Conservation (phyloP, 2,888 invertebrate species). For the Octodonta nipae region DNA sequence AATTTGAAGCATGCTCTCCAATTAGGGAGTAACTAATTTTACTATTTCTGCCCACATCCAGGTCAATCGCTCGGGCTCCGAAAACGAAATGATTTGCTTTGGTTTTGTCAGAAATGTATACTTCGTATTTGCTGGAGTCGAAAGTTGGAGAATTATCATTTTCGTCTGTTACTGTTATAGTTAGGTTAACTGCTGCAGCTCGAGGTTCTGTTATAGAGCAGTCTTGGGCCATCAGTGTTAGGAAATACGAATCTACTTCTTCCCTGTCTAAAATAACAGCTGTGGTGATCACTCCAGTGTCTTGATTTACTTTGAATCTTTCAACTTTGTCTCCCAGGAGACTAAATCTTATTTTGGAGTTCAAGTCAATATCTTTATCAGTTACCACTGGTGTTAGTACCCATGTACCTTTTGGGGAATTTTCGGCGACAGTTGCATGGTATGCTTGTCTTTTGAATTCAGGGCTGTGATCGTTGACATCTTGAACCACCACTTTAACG, state of each 20-base stretch:
- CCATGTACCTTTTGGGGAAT: conserved; percentile 61
- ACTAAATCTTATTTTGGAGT: conserved; percentile 77
- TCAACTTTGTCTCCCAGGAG: conserved; percentile 69
- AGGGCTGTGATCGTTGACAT: conserved; percentile 87
- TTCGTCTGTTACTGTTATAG: conserved; percentile 64
- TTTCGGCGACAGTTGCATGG: conserved; percentile 66
- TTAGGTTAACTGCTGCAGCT: conserved; percentile 70
- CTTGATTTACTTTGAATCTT: conserved; percentile 62
- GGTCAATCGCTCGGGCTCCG: conserved; percentile 75
- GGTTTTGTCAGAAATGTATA: conserved; percentile 72
- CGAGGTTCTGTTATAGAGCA: conserved; percentile 74
- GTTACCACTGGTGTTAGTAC: conserved; percentile 66
- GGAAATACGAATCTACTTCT: conserved; percentile 58
- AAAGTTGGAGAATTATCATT: conserved; percentile 79
- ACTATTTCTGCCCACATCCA: conserved; percentile 70
- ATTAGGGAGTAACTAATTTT: conserved; percentile 64
- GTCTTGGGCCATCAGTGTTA: conserved; percentile 79
- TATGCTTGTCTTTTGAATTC: conserved; percentile 74
- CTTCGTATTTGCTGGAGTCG: conserved; percentile 57
- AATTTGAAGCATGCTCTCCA: conserved; percentile 64
- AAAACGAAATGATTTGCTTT: conserved; percentile 74
- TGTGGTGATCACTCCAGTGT: conserved; percentile 67
- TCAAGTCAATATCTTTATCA: conserved; percentile 71
- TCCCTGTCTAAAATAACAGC: conserved; percentile 65
- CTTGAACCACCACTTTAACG: conserved; percentile 78